phyloP scores from a whole-genome alignment of 2,888 invertebrate species.

The Drosophila recens region DNA sequence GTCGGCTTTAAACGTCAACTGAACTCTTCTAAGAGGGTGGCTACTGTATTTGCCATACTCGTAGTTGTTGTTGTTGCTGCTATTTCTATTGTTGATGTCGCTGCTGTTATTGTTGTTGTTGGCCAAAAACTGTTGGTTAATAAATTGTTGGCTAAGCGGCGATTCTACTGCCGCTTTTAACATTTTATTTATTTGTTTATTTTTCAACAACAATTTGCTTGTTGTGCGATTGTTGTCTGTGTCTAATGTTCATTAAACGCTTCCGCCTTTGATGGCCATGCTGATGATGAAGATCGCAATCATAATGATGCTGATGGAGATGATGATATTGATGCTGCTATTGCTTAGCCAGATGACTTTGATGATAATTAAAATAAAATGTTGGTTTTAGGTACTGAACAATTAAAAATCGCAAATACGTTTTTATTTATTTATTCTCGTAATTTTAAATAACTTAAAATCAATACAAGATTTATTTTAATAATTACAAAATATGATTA shows the following conservation, averaged over 20 bases:
- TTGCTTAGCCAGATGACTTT: conserved; percentile 42
- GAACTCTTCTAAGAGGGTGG: conserved; percentile 39
- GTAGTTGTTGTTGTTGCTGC: conserved; percentile 9
- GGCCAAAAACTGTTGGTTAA: conserved; percentile 54
- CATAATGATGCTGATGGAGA: conserved; percentile 30
- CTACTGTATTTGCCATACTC: conserved; percentile 48
- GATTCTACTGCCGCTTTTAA: conserved; percentile 39
- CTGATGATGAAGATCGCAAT: conserved; percentile 26
- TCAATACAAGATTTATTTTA: too few species aligned
- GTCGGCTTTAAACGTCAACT: conserved; percentile 74
- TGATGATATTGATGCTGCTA: conserved; percentile 27
- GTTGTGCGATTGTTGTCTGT: conserved; percentile 50
- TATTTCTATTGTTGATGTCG: conserved; percentile 4
- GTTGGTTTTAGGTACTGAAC: too few species aligned
- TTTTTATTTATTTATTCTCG: too few species aligned
- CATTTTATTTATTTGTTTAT: conserved; percentile 50
- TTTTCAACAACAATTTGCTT: conserved; percentile 41
- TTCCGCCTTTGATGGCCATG: conserved; percentile 63
- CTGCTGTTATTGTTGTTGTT: conserved; percentile 26
- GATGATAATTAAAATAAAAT: conserved; percentile 5
- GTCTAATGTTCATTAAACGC: conserved; percentile 70
- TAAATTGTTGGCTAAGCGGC: conserved; percentile 66
- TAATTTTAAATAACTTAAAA: too few species aligned
- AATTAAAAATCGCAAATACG: too few species aligned
- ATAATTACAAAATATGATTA: too few species aligned